Base-by-base conservation (phyloP, 2,797 vertebrate genomes). In the Phataginus tetradactyla region DNA sequence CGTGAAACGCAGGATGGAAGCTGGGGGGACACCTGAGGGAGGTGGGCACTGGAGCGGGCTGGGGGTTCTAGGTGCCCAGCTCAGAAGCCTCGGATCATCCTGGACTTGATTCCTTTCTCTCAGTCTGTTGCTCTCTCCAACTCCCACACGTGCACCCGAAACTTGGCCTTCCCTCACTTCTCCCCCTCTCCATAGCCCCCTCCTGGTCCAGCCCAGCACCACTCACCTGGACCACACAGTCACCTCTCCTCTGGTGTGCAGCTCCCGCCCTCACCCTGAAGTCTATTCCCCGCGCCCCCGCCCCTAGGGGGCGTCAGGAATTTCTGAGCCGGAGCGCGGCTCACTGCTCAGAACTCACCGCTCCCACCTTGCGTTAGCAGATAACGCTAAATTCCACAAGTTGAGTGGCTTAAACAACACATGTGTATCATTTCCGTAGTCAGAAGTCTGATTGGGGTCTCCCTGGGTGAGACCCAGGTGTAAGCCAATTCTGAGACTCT, bases 211-310 rank as follows among this genome's bases (percentile, higher is more conserved):
- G 21, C 7, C 21, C 42, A 18, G 77, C 61, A 0, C 23, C 4
- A 1, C 23, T 64, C 39, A 27, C 59, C 29, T 32, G 59, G 29
- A 61, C 8, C 0, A 0, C 1, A 27, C 42, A 1, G 32, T 20
- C 20, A 1, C 51, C 34, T 64, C 29, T 32, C 4, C 34, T 23
- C 25, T 12, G 12, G 37, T 11, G 23, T 23, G 14, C 1, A 3
- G 55, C 66, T 45, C 34, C 4, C 4, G 0, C 74, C 69, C 49
- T 42, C 10, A 5, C 71, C 32, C 59, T 29, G 32, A 21, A 4
- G 25, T 32, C 45, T 42, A 23, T 57, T 57, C n/a, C 45, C 53
- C 1, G n/a, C n/a, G n/a, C 1, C 23, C 2, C 11, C 3, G 85
- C 37, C 72, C 51, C 80, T 45, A 90, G 53, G n/a, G 37, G 72